Conservation (phyloP, 2,113 vertebrate species). For the Mormyrus lacerda region DNA sequence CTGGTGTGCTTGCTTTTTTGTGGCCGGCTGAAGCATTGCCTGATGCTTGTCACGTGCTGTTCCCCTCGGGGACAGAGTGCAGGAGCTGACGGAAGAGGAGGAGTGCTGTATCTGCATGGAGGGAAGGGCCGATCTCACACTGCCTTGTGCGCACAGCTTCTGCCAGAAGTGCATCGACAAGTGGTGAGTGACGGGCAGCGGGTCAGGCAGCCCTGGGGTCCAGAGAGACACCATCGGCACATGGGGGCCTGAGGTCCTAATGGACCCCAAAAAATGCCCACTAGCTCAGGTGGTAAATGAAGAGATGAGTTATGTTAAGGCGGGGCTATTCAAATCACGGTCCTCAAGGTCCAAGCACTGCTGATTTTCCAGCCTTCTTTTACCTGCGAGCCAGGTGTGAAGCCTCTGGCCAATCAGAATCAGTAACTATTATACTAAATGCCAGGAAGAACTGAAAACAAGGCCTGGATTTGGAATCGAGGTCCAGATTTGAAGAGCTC, state of each 20-base stretch:
- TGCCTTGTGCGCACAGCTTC: conserved; percentile 93
- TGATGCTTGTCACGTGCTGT: neutral
- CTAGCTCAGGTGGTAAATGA: neutral
- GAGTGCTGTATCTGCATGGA: conserved; percentile 99
- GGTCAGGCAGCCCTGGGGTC: neutral
- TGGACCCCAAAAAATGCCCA: neutral
- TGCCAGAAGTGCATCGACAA: conserved; percentile 99
- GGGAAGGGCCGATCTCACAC: conserved; percentile 83
- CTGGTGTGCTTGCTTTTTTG: neutral
- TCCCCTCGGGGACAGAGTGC: conserved; percentile 64
- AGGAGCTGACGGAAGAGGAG: conserved; percentile 88
- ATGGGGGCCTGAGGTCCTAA: neutral
- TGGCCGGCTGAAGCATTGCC: neutral
- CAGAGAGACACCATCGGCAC: neutral
- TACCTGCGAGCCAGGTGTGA: neutral
- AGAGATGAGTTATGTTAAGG: neutral
- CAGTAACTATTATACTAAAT: neutral
- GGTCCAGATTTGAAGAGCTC: neutral
- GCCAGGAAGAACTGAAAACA: neutral
- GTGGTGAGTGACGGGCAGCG: conserved; percentile 62
- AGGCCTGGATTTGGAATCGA: neutral
- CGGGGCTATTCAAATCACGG: neutral
- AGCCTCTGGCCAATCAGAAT: neutral
- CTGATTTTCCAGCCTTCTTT: neutral
- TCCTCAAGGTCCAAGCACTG: neutral